These are phyloP conservation scores for Bambusicola thoracicus DNA, from an alignment of 2,113 vertebrate genomes.

Conservation along the genomic window DNA sequence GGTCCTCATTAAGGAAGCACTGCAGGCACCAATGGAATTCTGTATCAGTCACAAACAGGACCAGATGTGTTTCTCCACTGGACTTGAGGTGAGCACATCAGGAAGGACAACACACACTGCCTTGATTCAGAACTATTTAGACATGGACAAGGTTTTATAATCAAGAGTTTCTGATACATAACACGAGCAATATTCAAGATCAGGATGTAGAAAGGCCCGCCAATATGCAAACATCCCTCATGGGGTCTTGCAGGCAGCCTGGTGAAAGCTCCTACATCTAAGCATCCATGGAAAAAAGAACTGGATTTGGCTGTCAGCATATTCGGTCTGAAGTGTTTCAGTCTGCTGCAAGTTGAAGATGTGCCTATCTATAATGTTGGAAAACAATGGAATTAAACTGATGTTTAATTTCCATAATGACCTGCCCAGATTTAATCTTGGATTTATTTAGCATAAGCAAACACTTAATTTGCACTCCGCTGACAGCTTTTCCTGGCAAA, in stretches of 20 bases:
- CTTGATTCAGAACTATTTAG: background rate
- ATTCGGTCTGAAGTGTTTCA: background rate
- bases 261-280: rapidly evolving
- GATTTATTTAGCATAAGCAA: background rate
- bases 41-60: background rate
- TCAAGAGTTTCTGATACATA: background rate
- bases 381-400: background rate
- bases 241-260: background rate
- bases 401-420: background rate
- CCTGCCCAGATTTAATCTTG: background rate
- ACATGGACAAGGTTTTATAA: background rate
- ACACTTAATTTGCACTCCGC: background rate
- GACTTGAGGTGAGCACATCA: too few species aligned
- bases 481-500: background rate
- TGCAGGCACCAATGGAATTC: background rate
- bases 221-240: background rate
- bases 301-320: background rate
- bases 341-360: background rate
- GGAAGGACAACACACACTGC: background rate
- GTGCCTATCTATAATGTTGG: background rate
- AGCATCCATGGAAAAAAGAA: background rate
- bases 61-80: background rate
- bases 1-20: background rate
- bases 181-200: background rate
- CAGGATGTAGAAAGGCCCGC: background rate